Conservation (phyloP, 2,797 vertebrate genomes). For the Carduelis carduelis region DNA sequence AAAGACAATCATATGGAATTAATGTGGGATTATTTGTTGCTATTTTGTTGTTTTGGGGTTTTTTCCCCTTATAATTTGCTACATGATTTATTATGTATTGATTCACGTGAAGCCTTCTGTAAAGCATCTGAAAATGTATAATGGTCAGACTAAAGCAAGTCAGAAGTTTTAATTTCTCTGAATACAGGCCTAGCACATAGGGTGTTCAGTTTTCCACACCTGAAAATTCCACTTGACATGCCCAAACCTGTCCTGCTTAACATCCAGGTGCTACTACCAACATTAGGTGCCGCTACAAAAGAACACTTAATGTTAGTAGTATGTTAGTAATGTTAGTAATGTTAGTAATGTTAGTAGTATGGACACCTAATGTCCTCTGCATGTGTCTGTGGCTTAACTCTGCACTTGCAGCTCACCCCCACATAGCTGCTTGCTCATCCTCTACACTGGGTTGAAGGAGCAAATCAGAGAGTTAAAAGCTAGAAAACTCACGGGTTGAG, state of each 20-base stretch:
- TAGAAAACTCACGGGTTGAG: background rate
- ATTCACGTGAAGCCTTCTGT: background rate
- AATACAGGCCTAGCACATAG: background rate
- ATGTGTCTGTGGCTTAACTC: background rate
- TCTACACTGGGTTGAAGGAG: background rate
- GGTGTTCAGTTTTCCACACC: background rate
- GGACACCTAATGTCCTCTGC: background rate
- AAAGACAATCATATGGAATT: background rate
- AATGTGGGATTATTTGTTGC: background rate
- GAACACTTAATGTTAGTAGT: too few species aligned
- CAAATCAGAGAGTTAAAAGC: background rate
- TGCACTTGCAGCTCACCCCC: background rate
- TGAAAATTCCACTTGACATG: background rate
- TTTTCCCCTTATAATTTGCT: background rate
- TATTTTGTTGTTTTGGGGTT: background rate
- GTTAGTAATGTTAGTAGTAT: too few species aligned
- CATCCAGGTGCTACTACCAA: background rate
- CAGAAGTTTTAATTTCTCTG: background rate
- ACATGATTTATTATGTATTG: background rate
- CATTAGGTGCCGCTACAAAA: background rate
- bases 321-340: too few species aligned
- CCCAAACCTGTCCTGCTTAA: background rate
- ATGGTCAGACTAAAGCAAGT: background rate
- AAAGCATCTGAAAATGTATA: background rate
- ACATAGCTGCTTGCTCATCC: background rate